Conservation (phyloP, 2,113 vertebrate species). For the Athene cunicularia region DNA sequence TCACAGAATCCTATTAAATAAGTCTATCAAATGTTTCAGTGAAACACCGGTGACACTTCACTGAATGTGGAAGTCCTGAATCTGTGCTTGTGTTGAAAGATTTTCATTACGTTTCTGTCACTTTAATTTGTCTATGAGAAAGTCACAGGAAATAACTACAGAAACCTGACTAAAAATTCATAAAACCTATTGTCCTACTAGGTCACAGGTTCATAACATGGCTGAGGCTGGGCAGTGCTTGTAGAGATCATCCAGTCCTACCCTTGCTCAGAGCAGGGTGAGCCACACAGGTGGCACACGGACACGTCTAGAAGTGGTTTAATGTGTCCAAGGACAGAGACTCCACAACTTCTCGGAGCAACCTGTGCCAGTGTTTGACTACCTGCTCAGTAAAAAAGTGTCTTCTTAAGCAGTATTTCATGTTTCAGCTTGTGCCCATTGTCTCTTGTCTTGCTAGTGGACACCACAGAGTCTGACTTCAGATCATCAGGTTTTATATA, state of each 20-base stretch:
- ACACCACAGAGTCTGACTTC: neutral
- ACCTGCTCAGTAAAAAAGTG: neutral
- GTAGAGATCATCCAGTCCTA: fast-evolving
- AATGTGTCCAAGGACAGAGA: neutral
- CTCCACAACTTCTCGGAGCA: neutral
- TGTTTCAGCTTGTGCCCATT: neutral
- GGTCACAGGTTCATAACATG: neutral
- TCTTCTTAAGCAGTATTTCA: neutral
- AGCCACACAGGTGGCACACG: neutral
- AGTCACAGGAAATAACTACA: neutral
- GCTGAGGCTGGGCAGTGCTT: neutral
- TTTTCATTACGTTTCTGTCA: neutral
- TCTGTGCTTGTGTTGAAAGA: neutral
- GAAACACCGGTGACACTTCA: neutral
- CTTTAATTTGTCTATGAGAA: neutral
- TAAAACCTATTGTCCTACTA: neutral
- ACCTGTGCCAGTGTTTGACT: neutral
- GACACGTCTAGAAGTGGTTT: neutral
- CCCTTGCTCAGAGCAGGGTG: neutral
- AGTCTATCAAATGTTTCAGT: neutral
- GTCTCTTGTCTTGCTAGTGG: neutral
- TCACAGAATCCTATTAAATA: neutral
- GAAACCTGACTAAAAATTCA: neutral
- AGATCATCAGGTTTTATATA: neutral
- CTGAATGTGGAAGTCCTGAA: neutral